Evolutionary conservation across 2,113 vertebrate genomes (phyloP).

Genomic region (Phalacrocorax brasilianus): DNA sequence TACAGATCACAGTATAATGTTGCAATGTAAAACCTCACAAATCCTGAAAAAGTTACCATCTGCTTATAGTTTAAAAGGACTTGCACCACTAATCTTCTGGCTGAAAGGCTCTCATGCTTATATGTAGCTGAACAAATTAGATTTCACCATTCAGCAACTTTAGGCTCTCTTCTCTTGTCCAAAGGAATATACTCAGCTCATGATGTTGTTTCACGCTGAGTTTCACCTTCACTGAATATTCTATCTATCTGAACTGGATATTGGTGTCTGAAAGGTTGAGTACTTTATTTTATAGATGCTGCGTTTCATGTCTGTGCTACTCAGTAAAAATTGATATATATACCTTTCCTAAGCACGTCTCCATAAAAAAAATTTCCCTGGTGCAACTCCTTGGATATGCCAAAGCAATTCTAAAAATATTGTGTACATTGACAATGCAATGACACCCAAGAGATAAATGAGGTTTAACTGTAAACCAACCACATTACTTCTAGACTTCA

Average conservation of each 20-base stretch:
- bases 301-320: background rate
- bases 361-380: background rate
- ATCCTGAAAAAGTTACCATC: background rate
- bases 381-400: background rate
- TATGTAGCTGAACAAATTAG: slow-evolving; percentile 6
- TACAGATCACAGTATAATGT: background rate
- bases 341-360: slow-evolving; percentile 2
- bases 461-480: background rate
- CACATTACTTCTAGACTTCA: background rate
- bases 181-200: background rate
- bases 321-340: background rate
- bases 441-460: background rate
- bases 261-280: background rate
- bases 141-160: background rate
- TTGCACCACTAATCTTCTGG: background rate
- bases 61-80: slow-evolving; percentile 8
- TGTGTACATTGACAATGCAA: background rate
- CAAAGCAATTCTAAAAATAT: background rate
- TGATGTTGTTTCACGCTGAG: background rate
- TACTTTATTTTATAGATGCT: background rate
- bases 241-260: background rate
- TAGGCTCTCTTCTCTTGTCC: background rate
- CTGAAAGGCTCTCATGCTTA: slow-evolving; percentile 33
- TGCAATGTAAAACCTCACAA: slow-evolving; percentile 13
- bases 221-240: background rate